These are phyloP conservation scores for Trididemnum miniatum DNA, from an alignment of 23 tunicate species.

Conservation along the genomic window DNA sequence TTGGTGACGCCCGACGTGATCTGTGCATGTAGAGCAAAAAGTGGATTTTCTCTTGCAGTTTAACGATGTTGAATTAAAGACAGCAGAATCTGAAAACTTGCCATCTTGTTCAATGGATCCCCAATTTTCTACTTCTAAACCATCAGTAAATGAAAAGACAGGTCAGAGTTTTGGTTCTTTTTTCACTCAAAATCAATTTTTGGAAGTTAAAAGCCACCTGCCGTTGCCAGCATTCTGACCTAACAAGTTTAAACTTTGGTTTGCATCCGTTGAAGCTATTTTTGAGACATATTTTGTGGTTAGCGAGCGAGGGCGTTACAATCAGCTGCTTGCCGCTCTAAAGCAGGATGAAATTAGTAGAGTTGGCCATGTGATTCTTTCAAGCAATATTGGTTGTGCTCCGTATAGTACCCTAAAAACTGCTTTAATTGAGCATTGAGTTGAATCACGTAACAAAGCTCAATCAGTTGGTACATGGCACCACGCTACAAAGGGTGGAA, in stretches of 20 bases:
- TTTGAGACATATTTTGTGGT: neutral
- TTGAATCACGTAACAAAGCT: neutral
- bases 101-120: neutral
- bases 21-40: neutral
- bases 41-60: neutral
- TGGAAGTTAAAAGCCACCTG: neutral
- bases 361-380: neutral
- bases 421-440: neutral
- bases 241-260: slow-evolving; percentile 2
- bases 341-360: slow-evolving; percentile 11
- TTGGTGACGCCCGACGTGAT: slow-evolving; percentile 11
- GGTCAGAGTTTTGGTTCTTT: neutral
- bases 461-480: neutral
- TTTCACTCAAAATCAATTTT: neutral
- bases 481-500: neutral
- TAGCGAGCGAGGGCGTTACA: neutral
- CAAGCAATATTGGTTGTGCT: neutral
- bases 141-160: neutral
- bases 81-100: neutral
- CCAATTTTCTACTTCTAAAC: neutral
- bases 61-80: slow-evolving; percentile 2
- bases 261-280: neutral
- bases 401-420: neutral
- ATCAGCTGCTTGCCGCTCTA: neutral
- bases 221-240: neutral